A percentile compares a stretch with the other conserved stretches of the same genome.
phyloP scores from a whole-genome alignment of 1,140 invertebrate species.

The Lepidotrigona ventralis region DNA sequence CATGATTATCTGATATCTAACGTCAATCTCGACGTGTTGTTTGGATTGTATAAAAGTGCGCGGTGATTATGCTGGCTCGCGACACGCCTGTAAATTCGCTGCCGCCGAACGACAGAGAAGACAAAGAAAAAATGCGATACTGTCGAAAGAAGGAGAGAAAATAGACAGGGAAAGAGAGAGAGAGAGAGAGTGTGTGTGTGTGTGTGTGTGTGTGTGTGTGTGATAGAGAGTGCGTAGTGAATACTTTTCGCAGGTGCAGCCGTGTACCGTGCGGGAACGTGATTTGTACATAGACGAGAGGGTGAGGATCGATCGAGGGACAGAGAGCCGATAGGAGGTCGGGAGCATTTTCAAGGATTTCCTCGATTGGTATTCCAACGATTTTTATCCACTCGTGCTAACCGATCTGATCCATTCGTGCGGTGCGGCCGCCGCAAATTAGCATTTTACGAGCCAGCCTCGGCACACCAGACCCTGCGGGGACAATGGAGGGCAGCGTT shows the following conservation, averaged over 20 bases:
- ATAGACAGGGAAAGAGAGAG: too few species aligned
- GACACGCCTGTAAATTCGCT: not conserved
- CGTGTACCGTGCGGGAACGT: slow-evolving; percentile 44
- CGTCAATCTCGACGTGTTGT: slow-evolving; percentile 33
- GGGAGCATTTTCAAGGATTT: slow-evolving; percentile 59
- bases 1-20: slow-evolving; percentile 58
- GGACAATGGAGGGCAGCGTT: slow-evolving; percentile 60
- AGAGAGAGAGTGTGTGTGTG: too few species aligned
- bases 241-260: slow-evolving; percentile 28
- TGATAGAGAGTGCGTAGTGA: not conserved
- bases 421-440: slow-evolving; percentile 52
- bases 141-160: not conserved
- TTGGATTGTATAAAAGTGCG: not conserved
- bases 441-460: slow-evolving; percentile 64
- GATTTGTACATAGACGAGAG: slow-evolving; percentile 43
- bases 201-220: too few species aligned
- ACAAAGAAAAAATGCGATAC: not conserved
- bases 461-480: slow-evolving; percentile 9
- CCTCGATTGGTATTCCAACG: slow-evolving; percentile 62
- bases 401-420: slow-evolving; percentile 53
- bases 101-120: too few species aligned
- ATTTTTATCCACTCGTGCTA: slow-evolving; percentile 57
- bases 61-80: not conserved
- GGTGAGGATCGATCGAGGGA: slow-evolving; percentile 42
- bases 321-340: not conserved